A percentile compares a stretch with the other conserved stretches of the same genome.
Conservation (phyloP, 2,888 invertebrate species). For the Aradus depressus region DNA sequence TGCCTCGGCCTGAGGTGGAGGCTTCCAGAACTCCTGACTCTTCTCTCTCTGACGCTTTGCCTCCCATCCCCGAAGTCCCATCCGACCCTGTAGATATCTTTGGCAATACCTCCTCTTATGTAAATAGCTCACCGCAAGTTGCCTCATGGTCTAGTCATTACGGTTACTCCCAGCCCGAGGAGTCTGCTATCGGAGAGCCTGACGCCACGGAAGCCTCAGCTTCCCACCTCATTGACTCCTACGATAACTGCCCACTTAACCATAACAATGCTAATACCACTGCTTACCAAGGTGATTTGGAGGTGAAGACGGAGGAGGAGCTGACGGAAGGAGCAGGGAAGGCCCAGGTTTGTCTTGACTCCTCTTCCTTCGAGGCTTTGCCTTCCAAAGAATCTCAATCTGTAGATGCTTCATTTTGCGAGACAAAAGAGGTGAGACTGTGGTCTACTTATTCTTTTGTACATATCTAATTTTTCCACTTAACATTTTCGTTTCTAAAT, state of each 20-base stretch:
- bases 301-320: not conserved
- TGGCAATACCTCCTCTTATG: conserved; percentile 18
- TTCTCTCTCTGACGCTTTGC: conserved; percentile 24
- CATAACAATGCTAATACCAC: not conserved
- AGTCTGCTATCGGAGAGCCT: conserved; percentile 7
- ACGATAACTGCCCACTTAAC: conserved; percentile 1
- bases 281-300: conserved; percentile 5
- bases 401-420: conserved; percentile 14
- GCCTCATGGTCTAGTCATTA: conserved; percentile 14
- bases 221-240: not conserved
- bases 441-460: not conserved
- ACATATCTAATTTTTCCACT: too few relatives aligned
- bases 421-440: conserved; percentile 13
- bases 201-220: too few relatives aligned
- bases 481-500: too few relatives aligned
- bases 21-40: conserved; percentile 10
- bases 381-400: conserved; percentile 8
- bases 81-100: conserved; percentile 6
- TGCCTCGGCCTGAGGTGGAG: conserved; percentile 9
- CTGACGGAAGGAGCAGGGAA: not conserved
- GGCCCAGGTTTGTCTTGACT: not conserved
- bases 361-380: conserved; percentile 1
- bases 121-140: conserved; percentile 10
- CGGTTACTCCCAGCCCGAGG: not conserved
- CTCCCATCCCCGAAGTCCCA: conserved; percentile 25